A percentile compares a stretch with the other conserved stretches of the same genome.
These are phyloP conservation scores for Drosophila suzukii DNA, from an alignment of 1,140 invertebrate species.

Conservation along the genomic window DNA sequence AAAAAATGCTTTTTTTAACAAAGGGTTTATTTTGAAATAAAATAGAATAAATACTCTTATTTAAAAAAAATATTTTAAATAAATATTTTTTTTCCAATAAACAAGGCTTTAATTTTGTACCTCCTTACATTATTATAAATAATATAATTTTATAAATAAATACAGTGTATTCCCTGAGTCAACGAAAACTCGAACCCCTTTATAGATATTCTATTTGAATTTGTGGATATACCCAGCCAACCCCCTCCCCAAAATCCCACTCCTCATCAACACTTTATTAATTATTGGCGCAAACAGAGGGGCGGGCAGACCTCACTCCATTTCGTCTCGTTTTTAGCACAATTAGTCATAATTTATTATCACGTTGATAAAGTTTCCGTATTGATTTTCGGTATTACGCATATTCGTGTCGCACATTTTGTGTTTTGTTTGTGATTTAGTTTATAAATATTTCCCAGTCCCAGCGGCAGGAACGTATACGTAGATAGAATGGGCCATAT, in stretches of 20 bases:
- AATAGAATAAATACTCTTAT: no score
- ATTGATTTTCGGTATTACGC: constrained; percentile 77
- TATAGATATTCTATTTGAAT: constrained; percentile 39
- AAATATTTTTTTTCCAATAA: no score
- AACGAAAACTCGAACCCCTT: background rate
- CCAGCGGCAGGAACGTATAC: background rate
- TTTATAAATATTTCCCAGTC: constrained; percentile 59
- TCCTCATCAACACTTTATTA: constrained; percentile 64
- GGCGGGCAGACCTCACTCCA: constrained; percentile 10
- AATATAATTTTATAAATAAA: background rate
- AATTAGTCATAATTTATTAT: constrained; percentile 82
- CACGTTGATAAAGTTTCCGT: constrained; percentile 68
- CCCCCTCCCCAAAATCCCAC: constrained; percentile 1
- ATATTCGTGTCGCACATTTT: constrained; percentile 60
- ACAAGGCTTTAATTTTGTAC: no score
- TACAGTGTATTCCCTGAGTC: constrained; percentile 14
- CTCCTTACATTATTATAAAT: no score
- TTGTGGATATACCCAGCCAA: constrained; percentile 1
- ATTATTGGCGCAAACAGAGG: constrained; percentile 51
- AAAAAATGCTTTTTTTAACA: no score
- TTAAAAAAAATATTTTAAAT: no score
- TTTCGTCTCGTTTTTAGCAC: constrained; percentile 73
- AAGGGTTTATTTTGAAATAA: no score
- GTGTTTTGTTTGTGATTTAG: constrained; percentile 69
- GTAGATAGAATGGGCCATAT: constrained; percentile 57